Base-by-base conservation (phyloP, 2,888 invertebrate genomes). In the Pollenia griseotomentosa region DNA sequence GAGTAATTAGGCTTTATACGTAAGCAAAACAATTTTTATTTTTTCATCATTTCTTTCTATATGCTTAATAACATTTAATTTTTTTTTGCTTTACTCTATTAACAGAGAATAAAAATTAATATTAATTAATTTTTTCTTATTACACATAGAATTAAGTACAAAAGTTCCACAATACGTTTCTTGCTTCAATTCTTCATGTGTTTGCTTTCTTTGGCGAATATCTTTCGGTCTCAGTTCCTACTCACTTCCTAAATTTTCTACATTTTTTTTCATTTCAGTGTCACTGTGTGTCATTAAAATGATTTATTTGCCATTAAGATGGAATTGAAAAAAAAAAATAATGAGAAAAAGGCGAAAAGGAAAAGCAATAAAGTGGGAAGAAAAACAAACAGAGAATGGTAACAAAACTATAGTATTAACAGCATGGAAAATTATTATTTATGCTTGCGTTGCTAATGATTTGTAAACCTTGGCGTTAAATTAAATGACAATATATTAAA, bases 381-480 rank as follows among this genome's bases (percentile, higher is more conserved):
- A 59, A 51, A 48, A 73, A 44, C n/a, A 74, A 6, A 48, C 51
- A 33, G 68, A 53, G 16, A 55, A 68, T 14, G 48, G 55, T 16
- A 77, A 70, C 19, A n/a, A 61, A 75, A 61, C 61, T 71, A 44
- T 73, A 66, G 33, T 78, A 53, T 78, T 63, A 73, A 71, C 48
- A 78, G 71, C 73, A 57, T 51, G 33, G 16, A 73, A 83, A 78
- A 83, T 87, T 80, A 87, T 85, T 87, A 88, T 88, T 87, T 88
- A 87, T 87, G 83, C 81, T 84, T 85, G 75, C 78, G 83, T 71
- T 78, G 16, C 83, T 82, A 88, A 88, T 88, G 87, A 85, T 87
- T 83, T 88, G 87, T 87, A 88, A 85, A 83, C 80, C 87, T 61
- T 73, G 14, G 83, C 85, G 88, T 88, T 87, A 86, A 87, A 86